Evolutionary conservation across 37 sponge, comb jelly and placozoan species (phyloP).

Genomic region (Beroe ovata): DNA sequence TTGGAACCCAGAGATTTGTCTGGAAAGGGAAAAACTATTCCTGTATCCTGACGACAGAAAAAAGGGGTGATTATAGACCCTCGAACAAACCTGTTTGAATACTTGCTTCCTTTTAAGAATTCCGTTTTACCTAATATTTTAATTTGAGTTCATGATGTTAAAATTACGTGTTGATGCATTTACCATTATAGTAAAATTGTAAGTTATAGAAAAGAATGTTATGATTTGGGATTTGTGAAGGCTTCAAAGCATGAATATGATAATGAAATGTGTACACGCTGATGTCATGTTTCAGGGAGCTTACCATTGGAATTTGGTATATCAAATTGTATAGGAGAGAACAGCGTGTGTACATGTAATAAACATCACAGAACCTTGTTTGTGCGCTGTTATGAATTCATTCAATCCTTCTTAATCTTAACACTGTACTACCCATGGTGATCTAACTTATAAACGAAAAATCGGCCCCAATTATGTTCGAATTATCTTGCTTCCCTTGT

Average conservation of each 20-base stretch:
- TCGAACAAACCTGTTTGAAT: background rate
- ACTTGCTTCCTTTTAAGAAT: background rate
- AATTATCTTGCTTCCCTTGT: background rate
- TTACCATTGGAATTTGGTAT: no score
- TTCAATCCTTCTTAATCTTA: background rate
- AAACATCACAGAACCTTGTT: slow-evolving; percentile 9
- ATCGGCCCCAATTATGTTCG: background rate
- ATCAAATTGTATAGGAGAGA: no score
- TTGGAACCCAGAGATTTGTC: no score
- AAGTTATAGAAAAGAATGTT: background rate
- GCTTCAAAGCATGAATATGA: no score
- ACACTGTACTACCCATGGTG: background rate
- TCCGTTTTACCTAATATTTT: background rate
- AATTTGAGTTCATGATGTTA: background rate
- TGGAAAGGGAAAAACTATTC: no score
- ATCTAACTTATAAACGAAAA: background rate
- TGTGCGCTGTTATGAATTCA: slow-evolving; percentile 63
- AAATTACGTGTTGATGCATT: background rate
- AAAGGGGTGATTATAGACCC: no score
- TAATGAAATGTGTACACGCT: no score
- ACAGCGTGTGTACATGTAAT: background rate
- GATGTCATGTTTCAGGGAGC: no score
- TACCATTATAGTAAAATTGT: background rate
- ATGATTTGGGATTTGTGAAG: background rate
- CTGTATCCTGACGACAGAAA: no score